These are phyloP conservation scores for Tauraco erythrolophus DNA, from an alignment of 2,113 vertebrate genomes.

Conservation along the genomic window DNA sequence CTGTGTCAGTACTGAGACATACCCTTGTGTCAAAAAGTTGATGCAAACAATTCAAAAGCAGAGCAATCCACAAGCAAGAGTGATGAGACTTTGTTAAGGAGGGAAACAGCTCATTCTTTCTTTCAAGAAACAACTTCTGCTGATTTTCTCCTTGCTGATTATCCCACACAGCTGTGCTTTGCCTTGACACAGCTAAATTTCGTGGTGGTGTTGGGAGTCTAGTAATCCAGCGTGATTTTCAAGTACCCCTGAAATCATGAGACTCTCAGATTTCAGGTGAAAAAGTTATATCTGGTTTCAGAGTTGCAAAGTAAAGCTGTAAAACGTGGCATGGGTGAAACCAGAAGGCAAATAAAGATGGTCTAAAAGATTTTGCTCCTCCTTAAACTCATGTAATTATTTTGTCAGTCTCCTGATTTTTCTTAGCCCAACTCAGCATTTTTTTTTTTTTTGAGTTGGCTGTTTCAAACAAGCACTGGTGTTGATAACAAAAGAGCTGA, in stretches of 20 bases:
- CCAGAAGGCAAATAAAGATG: neutral
- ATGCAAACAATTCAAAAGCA: neutral
- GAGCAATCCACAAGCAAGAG: neutral
- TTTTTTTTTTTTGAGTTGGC: neutral
- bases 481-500: neutral
- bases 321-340: neutral
- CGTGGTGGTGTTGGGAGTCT: neutral
- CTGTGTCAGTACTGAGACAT: neutral
- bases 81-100: neutral
- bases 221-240: neutral
- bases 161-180: neutral
- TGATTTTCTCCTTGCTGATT: neutral
- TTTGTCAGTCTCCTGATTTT: neutral
- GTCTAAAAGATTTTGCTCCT: neutral
- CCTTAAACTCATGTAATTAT: neutral
- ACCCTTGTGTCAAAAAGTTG: neutral
- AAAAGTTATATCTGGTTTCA: neutral
- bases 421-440: neutral
- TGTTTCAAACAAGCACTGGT: accelerated
- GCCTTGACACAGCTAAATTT: neutral
- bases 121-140: neutral
- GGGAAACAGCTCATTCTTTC: neutral
- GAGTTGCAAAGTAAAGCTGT: neutral
- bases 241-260: neutral
- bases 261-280: neutral